These are phyloP conservation scores for human DNA, from an alignment of 2,113 vertebrate genomes.

Conservation along the genomic window GRCh38 chr21:40678501-40679000, in stretches of 20 bases:
- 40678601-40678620: neutral
- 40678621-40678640: neutral
- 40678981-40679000: neutral
- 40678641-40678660: neutral
- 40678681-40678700: neutral
- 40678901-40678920: neutral
- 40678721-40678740: rapidly evolving
- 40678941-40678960: neutral
- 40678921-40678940: neutral
- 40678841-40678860: rapidly evolving
- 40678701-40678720: neutral
- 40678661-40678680: no score
- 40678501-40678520: neutral
- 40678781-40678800: neutral
- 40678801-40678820: neutral
- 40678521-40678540: rapidly evolving
- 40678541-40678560: rapidly evolving
- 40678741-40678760: neutral
- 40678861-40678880: neutral
- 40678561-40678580: rapidly evolving
- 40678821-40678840: rapidly evolving
- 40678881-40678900: no score
- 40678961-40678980: neutral
- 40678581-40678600: neutral
- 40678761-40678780: neutral